A percentile compares a stretch with the other conserved stretches of the same genome.
Evolutionary conservation across 2,113 vertebrate genomes (phyloP).

Genomic region (human (Homo sapiens)): GRCh38 chr3:37110501-37111000

Average conservation of each 20-base stretch:
- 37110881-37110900: neutral
- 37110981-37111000: slow-evolving; percentile 83
- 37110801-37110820: neutral
- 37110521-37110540: neutral
- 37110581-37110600: neutral
- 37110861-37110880: slow-evolving; percentile 14
- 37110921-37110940: slow-evolving; percentile 34
- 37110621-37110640: neutral
- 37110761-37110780: neutral
- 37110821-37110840: neutral
- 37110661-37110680: neutral
- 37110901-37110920: slow-evolving; percentile 58
- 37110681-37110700: neutral
- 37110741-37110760: neutral
- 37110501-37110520: neutral
- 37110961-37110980: slow-evolving; percentile 31
- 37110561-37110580: neutral
- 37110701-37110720: neutral
- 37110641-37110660: neutral
- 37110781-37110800: neutral
- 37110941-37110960: slow-evolving; percentile 23
- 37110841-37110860: neutral
- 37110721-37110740: neutral
- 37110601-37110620: slow-evolving; percentile 8
- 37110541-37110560: neutral